A percentile compares a stretch with the other conserved stretches of the same genome.
Conservation (phyloP, 1,140 invertebrate species). For the Scaptomyza montana region DNA sequence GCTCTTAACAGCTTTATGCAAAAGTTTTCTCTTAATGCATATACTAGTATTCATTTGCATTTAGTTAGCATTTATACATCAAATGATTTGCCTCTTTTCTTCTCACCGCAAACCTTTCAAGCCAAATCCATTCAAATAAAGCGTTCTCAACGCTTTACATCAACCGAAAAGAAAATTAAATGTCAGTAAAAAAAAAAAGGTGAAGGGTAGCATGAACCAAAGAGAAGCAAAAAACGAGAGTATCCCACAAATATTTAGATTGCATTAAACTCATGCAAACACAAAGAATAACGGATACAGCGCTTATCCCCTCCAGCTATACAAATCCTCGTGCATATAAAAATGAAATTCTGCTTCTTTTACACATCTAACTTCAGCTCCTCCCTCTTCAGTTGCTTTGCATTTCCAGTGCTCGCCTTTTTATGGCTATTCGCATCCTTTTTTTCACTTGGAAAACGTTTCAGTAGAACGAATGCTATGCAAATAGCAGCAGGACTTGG, state of each 20-base stretch:
- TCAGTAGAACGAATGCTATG: conserved; percentile 66
- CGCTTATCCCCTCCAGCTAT: conserved; percentile 76
- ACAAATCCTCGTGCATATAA: conserved; percentile 79
- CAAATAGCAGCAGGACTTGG: conserved; percentile 68
- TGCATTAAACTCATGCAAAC: conserved; percentile 81
- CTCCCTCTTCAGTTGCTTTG: background rate
- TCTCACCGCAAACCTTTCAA: conserved; percentile 47
- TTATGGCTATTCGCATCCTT: conserved; percentile 62
- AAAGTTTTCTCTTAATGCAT: conserved; percentile 3
- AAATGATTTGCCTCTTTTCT: conserved; percentile 31
- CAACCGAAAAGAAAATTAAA: conserved; percentile 37
- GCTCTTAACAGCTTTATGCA: no score
- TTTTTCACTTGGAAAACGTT: conserved; percentile 80
- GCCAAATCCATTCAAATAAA: conserved; percentile 75
- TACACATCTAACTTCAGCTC: background rate
- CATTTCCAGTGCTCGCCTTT: conserved; percentile 43
- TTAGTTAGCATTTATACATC: conserved; percentile 43
- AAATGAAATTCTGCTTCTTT: conserved; percentile 29
- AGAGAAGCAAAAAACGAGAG: background rate
- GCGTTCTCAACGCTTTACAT: conserved; percentile 32
- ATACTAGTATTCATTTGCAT: conserved; percentile 32
- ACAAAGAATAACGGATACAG: conserved; percentile 78
- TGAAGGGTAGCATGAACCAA: background rate
- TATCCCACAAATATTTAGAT: conserved; percentile 78
- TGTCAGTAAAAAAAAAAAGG: conserved; percentile 24